Percentiles rank a stretch among this genome's conserved stretches.
Conservation (phyloP, 2,888 invertebrate genomes). For the Philereme transversata region DNA sequence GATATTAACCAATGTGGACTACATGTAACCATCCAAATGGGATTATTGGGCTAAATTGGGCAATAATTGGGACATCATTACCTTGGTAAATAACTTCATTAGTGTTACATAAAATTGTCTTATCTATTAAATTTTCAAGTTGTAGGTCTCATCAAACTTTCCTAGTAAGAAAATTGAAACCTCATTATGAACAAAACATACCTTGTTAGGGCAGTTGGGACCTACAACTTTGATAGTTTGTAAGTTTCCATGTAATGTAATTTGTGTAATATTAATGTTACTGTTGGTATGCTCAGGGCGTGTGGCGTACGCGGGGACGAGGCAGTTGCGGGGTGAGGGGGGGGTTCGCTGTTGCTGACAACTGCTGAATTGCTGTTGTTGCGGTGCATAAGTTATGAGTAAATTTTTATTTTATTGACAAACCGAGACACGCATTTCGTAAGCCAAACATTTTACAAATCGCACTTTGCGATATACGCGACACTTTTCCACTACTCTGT, state of each 20-base stretch:
- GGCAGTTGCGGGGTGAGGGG: conserved; percentile 69
- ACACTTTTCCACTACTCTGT: conserved; percentile 26
- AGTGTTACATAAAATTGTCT: conserved; percentile 47
- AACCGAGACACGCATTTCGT: conserved; percentile 68
- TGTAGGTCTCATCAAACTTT: conserved; percentile 16
- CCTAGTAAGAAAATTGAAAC: conserved; percentile 1
- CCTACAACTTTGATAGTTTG: conserved; percentile 23
- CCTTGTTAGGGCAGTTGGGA: conserved; percentile 8
- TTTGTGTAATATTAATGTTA: conserved; percentile 66
- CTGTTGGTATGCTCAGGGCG: conserved; percentile 83
- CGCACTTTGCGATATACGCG: conserved; percentile 25
- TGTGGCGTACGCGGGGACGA: conserved; percentile 77
- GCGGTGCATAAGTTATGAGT: conserved; percentile 82
- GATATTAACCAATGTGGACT: conserved; percentile 59
- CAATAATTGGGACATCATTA: conserved; percentile 65
- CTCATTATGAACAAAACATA: conserved; percentile 8
- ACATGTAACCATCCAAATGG: conserved; percentile 61
- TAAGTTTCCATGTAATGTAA: conserved; percentile 33
- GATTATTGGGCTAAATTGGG: conserved; percentile 74
- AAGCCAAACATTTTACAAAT: conserved; percentile 45
- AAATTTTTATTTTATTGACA: conserved; percentile 79
- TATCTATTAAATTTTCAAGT: conserved; percentile 15
- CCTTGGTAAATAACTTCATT: conserved; percentile 65
- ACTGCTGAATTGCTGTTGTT: conserved; percentile 82
- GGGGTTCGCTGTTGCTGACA: conserved; percentile 81